phyloP scores from a whole-genome alignment of 1,140 invertebrate species.

The Palaemon carinicauda region DNA sequence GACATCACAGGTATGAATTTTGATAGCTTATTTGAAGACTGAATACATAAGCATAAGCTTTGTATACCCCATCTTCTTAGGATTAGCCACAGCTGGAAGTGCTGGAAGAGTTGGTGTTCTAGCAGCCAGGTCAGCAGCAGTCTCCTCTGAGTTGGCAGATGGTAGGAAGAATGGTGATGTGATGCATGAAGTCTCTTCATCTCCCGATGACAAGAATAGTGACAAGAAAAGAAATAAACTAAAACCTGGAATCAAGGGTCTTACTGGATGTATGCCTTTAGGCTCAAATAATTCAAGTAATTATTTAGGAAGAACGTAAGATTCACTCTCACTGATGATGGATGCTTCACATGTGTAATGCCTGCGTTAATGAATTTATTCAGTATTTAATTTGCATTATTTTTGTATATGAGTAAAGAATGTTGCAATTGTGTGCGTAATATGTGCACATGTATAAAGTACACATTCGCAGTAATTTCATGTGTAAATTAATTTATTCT shows the following conservation, averaged over 20 bases:
- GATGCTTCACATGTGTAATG: too few species aligned
- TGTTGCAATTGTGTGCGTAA: too few species aligned
- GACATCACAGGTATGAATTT: too few species aligned
- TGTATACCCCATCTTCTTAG: too few species aligned
- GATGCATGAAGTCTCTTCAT: background rate
- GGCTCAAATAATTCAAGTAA: background rate
- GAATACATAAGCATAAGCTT: too few species aligned
- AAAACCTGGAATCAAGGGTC: background rate
- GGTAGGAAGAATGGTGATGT: slow-evolving; percentile 5
- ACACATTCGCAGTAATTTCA: too few species aligned
- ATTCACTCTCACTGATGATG: background rate
- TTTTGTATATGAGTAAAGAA: too few species aligned
- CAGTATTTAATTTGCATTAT: too few species aligned
- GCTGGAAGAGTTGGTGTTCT: background rate
- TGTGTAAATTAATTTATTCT: too few species aligned
- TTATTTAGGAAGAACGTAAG: background rate
- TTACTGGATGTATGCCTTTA: background rate
- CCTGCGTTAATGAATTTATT: too few species aligned
- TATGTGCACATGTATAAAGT: too few species aligned
- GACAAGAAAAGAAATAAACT: slow-evolving; percentile 1
- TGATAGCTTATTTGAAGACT: background rate
- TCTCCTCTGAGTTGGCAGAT: slow-evolving; percentile 17
- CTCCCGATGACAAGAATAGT: background rate
- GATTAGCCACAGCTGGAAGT: background rate
- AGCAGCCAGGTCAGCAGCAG: slow-evolving; percentile 34